These are phyloP conservation scores for Macrobrachium nipponense DNA, from an alignment of 1,140 invertebrate species.

Conservation along the genomic window DNA sequence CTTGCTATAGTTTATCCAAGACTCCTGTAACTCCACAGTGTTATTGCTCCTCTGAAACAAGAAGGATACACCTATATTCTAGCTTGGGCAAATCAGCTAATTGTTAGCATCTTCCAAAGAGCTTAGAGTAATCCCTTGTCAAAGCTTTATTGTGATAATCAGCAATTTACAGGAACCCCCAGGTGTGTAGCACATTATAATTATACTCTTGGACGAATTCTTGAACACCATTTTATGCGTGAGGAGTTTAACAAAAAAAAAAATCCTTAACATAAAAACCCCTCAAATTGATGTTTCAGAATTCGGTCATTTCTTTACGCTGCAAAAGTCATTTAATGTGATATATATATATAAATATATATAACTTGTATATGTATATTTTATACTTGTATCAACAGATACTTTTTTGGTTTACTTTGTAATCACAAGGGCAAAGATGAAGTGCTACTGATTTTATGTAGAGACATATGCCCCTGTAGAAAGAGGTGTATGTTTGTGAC, in stretches of 20 bases:
- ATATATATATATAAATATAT: slow-evolving; percentile 42
- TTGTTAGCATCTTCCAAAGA: slow-evolving; percentile 57
- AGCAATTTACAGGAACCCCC: slow-evolving; percentile 38
- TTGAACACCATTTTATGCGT: slow-evolving; percentile 23
- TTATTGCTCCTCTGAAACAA: not conserved
- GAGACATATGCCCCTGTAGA: not conserved
- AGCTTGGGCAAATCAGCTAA: too few relatives aligned
- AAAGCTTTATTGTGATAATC: slow-evolving; percentile 58
- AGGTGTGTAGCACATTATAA: slow-evolving; percentile 23
- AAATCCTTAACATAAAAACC: not conserved
- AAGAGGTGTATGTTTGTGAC: not conserved
- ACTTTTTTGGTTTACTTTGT: not conserved
- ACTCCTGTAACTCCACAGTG: too few relatives aligned
- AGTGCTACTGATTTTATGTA: too few relatives aligned
- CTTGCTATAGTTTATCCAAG: too few relatives aligned
- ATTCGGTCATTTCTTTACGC: slow-evolving; percentile 27
- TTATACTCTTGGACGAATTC: slow-evolving; percentile 20
- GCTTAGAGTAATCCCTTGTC: slow-evolving; percentile 45
- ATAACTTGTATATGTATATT: slow-evolving; percentile 31
- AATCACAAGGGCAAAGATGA: too few relatives aligned
- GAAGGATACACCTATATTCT: not conserved
- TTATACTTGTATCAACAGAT: slow-evolving; percentile 47
- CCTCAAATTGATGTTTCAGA: slow-evolving; percentile 27
- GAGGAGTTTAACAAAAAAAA: not conserved
- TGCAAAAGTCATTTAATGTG: slow-evolving; percentile 57